Conservation (phyloP, 2,888 invertebrate species). For the Therioaphis trifolii region DNA sequence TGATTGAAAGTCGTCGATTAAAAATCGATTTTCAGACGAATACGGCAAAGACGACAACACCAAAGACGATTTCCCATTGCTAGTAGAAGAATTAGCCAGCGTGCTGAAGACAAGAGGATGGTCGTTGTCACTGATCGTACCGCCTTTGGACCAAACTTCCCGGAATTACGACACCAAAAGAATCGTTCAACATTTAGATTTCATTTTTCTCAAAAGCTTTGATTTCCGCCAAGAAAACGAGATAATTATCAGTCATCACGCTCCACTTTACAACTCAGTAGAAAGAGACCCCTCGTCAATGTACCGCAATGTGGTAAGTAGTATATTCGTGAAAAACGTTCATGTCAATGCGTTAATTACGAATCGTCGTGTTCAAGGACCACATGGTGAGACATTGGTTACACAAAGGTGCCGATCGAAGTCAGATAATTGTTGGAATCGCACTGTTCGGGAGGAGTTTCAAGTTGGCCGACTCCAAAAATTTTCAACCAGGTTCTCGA, state of each 20-base stretch:
- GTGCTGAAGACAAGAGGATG: conserved; percentile 74
- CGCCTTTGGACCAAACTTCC: conserved; percentile 74
- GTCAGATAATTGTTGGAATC: conserved; percentile 85
- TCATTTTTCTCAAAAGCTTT: conserved; percentile 78
- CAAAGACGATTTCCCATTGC: conserved; percentile 72
- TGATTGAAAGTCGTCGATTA: not conserved
- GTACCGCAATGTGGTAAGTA: conserved; percentile 71
- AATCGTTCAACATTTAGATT: conserved; percentile 75
- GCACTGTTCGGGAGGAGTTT: conserved; percentile 86
- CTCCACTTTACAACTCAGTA: conserved; percentile 67
- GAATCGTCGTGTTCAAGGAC: conserved; percentile 68
- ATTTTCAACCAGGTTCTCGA: conserved; percentile 56
- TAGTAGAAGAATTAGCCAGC: conserved; percentile 74
- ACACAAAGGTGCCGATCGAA: conserved; percentile 80
- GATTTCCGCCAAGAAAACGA: conserved; percentile 72
- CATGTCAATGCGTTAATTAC: not conserved
- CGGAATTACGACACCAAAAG: conserved; percentile 73
- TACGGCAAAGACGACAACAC: conserved; percentile 70
- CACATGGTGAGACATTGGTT: conserved; percentile 86
- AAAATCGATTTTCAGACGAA: conserved; percentile 66
- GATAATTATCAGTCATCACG: conserved; percentile 53
- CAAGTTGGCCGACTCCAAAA: conserved; percentile 71
- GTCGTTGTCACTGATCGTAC: conserved; percentile 69
- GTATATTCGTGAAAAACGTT: not conserved
- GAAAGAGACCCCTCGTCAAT: conserved; percentile 71